These are phyloP conservation scores for Augiades crinisus DNA, from an alignment of 2,888 invertebrate genomes.

Conservation along the genomic window DNA sequence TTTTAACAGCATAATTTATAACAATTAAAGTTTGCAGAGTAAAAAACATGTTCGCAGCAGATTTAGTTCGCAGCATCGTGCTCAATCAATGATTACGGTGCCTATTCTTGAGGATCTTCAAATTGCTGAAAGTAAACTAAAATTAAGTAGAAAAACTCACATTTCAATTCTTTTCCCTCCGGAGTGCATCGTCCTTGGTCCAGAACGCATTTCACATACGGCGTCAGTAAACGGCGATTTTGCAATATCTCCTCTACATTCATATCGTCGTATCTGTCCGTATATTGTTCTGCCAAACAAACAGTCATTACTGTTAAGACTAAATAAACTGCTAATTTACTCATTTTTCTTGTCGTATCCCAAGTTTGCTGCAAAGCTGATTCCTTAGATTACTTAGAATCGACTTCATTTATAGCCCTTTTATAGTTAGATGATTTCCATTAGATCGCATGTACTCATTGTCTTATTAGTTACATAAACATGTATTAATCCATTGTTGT, in stretches of 20 bases:
- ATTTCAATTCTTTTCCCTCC: conserved; percentile 85
- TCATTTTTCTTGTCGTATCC: conserved; percentile 26
- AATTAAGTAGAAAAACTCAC: conserved; percentile 58
- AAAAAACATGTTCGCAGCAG: no score
- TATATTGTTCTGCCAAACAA: conserved; percentile 56
- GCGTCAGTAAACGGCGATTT: conserved; percentile 83
- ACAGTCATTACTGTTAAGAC: conserved; percentile 24
- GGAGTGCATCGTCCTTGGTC: conserved; percentile 84
- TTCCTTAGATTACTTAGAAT: neutral
- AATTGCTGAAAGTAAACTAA: neutral
- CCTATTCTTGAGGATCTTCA: no score
- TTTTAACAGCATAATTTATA: no score
- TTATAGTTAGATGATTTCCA: conserved; percentile 9
- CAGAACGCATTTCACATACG: conserved; percentile 86
- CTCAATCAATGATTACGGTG: no score
- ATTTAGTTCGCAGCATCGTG: no score
- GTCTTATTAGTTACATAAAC: conserved; percentile 12
- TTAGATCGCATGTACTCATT: conserved; percentile 11
- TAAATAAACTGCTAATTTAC: conserved; percentile 22
- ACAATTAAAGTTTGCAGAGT: no score
- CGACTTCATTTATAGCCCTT: conserved; percentile 2
- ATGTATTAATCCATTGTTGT: conserved; percentile 9
- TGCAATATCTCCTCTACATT: conserved; percentile 85
- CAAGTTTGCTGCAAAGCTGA: neutral
- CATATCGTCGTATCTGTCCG: conserved; percentile 86